These are phyloP conservation scores for Bos taurus DNA, from an alignment of 2,113 vertebrate species.

Conservation along the genomic window DNA sequence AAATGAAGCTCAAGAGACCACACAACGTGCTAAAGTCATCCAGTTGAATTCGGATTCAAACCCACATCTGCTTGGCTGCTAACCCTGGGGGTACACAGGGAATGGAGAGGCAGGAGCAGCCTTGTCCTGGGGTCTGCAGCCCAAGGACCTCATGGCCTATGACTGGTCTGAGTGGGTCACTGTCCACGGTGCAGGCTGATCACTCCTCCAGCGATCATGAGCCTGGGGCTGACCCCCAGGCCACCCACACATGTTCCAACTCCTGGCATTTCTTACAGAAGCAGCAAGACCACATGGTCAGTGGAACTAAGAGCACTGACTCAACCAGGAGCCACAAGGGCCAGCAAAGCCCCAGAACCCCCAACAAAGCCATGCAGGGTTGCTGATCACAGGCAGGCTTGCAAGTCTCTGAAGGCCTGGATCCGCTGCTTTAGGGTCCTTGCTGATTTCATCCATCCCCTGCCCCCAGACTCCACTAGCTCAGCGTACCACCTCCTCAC, in stretches of 20 bases:
- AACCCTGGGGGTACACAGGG: rapidly evolving
- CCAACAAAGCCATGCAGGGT: rapidly evolving
- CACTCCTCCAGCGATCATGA: background rate
- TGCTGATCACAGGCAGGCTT: background rate
- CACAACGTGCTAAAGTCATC: background rate
- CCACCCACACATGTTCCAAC: background rate
- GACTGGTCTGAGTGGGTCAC: too few species aligned
- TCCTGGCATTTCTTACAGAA: background rate
- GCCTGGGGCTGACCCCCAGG: background rate
- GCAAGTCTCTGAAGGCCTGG: background rate
- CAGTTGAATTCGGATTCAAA: background rate
- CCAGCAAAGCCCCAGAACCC: background rate
- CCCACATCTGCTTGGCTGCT: background rate
- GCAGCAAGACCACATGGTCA: background rate
- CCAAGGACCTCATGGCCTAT: background rate
- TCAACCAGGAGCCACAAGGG: background rate
- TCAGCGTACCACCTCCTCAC: background rate
- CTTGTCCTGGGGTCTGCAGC: rapidly evolving
- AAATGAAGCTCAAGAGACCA: background rate
- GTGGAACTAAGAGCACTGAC: background rate
- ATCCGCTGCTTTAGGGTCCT: background rate
- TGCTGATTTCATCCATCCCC: background rate
- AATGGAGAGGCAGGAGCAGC: background rate
- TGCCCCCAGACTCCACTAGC: background rate
- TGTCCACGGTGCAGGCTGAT: background rate